phyloP scores from a whole-genome alignment of 2,113 vertebrate species.

The Uria aalge region DNA sequence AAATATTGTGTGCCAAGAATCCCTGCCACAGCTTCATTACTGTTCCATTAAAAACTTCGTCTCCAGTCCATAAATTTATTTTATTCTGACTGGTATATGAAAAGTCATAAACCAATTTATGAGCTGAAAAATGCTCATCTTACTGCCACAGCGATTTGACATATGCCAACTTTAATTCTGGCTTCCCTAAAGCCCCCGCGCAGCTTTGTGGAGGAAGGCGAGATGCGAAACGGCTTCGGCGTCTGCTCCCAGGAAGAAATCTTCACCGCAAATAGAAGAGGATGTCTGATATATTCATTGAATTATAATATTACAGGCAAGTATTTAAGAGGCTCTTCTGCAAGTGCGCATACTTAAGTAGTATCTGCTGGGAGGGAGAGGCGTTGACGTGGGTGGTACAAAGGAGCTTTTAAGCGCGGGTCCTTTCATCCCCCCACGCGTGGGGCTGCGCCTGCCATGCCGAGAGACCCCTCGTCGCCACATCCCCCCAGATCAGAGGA shows the following conservation, averaged over 20 bases:
- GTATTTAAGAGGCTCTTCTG: neutral
- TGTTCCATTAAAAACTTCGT: neutral
- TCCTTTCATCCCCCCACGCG: neutral
- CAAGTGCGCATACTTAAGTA: accelerated
- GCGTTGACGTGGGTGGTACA: too few relatives aligned
- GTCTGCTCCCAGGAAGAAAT: neutral
- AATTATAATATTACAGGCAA: neutral
- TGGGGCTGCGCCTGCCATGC: neutral
- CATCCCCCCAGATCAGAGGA: neutral
- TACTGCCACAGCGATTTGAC: neutral
- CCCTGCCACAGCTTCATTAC: neutral
- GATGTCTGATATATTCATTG: neutral
- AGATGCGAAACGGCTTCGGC: neutral
- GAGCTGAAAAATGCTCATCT: slow-evolving; percentile 33
- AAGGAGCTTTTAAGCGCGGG: accelerated
- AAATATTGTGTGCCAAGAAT: neutral
- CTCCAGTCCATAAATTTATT: slow-evolving; percentile 26
- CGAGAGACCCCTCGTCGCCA: accelerated
- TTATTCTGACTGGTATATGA: neutral
- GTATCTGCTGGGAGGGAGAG: neutral
- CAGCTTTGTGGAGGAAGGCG: neutral
- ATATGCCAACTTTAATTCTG: neutral
- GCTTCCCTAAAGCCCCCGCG: neutral
- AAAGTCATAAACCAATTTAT: slow-evolving; percentile 54
- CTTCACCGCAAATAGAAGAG: neutral